Evolutionary conservation across 2,797 vertebrate genomes (phyloP).

Genomic region (Acrossocheilus wenchowensis): DNA sequence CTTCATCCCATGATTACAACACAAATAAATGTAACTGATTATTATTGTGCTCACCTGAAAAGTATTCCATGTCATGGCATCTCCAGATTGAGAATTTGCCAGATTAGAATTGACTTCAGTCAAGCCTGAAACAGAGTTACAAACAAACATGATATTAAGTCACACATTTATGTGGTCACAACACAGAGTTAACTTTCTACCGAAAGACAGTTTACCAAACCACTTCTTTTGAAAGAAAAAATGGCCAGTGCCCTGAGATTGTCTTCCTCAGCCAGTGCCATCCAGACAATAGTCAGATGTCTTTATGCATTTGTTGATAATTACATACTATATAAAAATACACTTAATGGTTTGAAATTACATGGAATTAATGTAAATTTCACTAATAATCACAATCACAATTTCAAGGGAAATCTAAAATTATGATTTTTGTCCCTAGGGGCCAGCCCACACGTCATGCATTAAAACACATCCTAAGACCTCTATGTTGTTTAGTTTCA

Average conservation of each 20-base stretch:
- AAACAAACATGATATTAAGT: not conserved
- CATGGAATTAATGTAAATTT: not conserved
- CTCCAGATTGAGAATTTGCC: slow-evolving; percentile 74
- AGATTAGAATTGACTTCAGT: slow-evolving; percentile 80
- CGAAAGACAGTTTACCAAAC: not conserved
- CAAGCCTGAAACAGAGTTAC: slow-evolving; percentile 78
- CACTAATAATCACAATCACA: too few relatives aligned
- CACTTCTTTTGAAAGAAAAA: not conserved
- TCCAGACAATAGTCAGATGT: not conserved
- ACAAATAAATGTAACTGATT: too few relatives aligned
- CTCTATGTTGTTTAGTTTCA: not conserved
- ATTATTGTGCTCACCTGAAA: slow-evolving; percentile 83
- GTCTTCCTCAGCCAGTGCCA: not conserved
- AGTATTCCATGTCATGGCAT: slow-evolving; percentile 85
- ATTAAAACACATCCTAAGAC: too few relatives aligned
- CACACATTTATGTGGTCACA: not conserved
- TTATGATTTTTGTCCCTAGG: not conserved
- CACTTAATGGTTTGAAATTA: not conserved
- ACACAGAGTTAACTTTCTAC: not conserved
- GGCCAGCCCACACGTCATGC: not conserved
- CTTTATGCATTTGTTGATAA: not conserved
- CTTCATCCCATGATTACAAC: too few relatives aligned
- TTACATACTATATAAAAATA: not conserved
- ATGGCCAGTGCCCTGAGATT: not conserved
- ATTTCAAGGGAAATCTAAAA: not conserved